Evolutionary conservation across 2,888 invertebrate species (phyloP).

Genomic region (Eilema sororculum): DNA sequence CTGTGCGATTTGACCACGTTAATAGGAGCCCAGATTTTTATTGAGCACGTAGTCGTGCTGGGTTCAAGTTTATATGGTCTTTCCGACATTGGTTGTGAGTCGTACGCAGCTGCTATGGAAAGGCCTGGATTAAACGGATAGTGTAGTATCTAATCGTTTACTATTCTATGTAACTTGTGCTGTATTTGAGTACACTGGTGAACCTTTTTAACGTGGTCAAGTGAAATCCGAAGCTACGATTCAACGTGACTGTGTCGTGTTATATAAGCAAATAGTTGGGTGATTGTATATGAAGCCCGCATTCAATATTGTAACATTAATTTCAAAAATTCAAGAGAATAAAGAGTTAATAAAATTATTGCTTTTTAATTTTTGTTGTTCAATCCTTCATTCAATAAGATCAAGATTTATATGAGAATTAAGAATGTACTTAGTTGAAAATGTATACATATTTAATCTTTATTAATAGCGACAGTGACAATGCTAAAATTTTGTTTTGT

Average conservation of each 20-base stretch:
- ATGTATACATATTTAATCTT: not conserved
- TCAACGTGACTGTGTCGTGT: slow-evolving; percentile 84
- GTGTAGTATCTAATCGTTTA: slow-evolving; percentile 21
- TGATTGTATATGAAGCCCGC: slow-evolving; percentile 86
- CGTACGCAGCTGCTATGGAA: slow-evolving; percentile 43
- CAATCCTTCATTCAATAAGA: slow-evolving; percentile 14
- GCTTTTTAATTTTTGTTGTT: slow-evolving; percentile 58
- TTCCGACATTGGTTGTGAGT: slow-evolving; percentile 50
- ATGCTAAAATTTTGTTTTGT: no score
- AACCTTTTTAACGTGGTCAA: slow-evolving; percentile 61
- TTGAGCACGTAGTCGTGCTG: slow-evolving; percentile 36
- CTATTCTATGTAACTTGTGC: slow-evolving; percentile 37
- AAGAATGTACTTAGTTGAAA: not conserved
- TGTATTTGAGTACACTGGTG: slow-evolving; percentile 41
- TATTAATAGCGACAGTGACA: not conserved
- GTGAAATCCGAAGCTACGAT: slow-evolving; percentile 65
- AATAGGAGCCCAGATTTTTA: slow-evolving; percentile 46
- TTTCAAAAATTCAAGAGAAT: slow-evolving; percentile 87
- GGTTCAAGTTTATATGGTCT: slow-evolving; percentile 43
- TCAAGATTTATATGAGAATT: not conserved
- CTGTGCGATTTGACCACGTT: slow-evolving; percentile 63
- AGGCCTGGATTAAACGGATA: slow-evolving; percentile 34
- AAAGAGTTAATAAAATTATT: slow-evolving; percentile 85
- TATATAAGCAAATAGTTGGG: slow-evolving; percentile 86
- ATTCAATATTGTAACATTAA: slow-evolving; percentile 87